Evolutionary conservation across 2,888 invertebrate species (phyloP).

Genomic region (Scaptomyza parva): DNA sequence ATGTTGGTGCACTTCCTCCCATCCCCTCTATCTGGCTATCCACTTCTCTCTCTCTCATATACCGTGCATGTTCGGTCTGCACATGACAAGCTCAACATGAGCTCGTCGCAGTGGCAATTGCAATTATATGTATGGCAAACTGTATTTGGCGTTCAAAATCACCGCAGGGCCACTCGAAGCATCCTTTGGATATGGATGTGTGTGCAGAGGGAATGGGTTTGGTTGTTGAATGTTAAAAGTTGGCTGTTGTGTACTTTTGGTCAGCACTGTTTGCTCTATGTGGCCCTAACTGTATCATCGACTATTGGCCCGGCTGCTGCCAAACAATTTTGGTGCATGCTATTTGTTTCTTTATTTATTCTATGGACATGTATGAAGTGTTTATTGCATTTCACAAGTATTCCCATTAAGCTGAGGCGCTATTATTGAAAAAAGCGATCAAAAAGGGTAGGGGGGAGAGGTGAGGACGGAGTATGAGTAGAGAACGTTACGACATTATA

Average conservation of each 20-base stretch:
- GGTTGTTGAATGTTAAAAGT: constrained; percentile 4
- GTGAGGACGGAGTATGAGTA: background rate
- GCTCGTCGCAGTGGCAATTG: constrained; percentile 60
- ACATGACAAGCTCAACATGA: constrained; percentile 60
- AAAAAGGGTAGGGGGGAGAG: background rate
- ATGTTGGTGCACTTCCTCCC: background rate
- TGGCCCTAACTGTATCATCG: constrained; percentile 19
- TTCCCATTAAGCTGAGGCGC: constrained; percentile 40
- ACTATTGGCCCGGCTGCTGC: background rate
- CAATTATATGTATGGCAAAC: constrained; percentile 69
- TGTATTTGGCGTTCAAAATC: constrained; percentile 67
- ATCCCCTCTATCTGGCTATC: background rate
- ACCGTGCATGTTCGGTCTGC: constrained; percentile 19
- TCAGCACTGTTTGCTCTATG: constrained; percentile 30
- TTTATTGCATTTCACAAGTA: constrained; percentile 67
- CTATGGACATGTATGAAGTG: constrained; percentile 65
- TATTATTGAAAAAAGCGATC: constrained; percentile 28
- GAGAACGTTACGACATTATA: constrained; percentile 45
- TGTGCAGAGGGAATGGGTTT: constrained; percentile 24
- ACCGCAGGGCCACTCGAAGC: constrained; percentile 65
- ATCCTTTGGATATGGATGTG: constrained; percentile 30
- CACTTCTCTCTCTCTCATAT: background rate
- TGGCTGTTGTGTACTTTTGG: constrained; percentile 25
- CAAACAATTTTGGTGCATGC: constrained; percentile 25
- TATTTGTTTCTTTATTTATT: constrained; percentile 15